Evolutionary conservation across 2,888 invertebrate species (phyloP), one percentile per base, ranked within the genome.

Genomic region (Amphiduros pacificus): DNA sequence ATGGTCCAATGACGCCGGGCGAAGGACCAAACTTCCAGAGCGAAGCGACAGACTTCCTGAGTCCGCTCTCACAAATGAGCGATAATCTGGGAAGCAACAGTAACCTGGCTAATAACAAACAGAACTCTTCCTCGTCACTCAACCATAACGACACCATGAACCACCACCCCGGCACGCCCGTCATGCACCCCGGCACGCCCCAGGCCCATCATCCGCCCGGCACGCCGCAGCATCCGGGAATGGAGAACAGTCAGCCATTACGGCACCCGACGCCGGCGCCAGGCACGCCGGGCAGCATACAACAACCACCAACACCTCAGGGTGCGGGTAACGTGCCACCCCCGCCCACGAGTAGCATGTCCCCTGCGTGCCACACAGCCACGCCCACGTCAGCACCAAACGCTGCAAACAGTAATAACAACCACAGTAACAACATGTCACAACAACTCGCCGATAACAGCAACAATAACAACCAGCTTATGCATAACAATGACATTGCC

Each of bases 111-210:
- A 94, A 36, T 70, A 93, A 94, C 84, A 93, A 93, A 51, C 86
- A 94, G 6, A n/a, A n/a, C n/a, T n/a, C n/a, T n/a, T n/a, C n/a
- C n/a, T n/a, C n/a, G n/a, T n/a, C n/a, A n/a, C n/a, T n/a, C n/a
- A n/a, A 93, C 93, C 78, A 93, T 94, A 91, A 94, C 94, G 81
- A 94, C 94, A 82, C 91, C 92, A 73, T 86, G 94, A 57, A 92
- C 90, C 80, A n/a, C 9, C 11, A 17, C 36, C 17, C 3, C 2
- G 6, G 63, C 26, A n/a, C n/a, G 9, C n/a, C n/a, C n/a, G 44
- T 22, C n/a, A 44, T 44, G 44, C n/a, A n/a, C 20, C 44, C 44
- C 22, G 44, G 36, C 49, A 50, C 24, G 40, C 55, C 41, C 32
- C 48, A 31, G 29, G 50, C 29, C 40, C 60, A 62, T 31, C 66